phyloP scores from a whole-genome alignment of 23 tunicate species.

The Ciona savignyi region DNA sequence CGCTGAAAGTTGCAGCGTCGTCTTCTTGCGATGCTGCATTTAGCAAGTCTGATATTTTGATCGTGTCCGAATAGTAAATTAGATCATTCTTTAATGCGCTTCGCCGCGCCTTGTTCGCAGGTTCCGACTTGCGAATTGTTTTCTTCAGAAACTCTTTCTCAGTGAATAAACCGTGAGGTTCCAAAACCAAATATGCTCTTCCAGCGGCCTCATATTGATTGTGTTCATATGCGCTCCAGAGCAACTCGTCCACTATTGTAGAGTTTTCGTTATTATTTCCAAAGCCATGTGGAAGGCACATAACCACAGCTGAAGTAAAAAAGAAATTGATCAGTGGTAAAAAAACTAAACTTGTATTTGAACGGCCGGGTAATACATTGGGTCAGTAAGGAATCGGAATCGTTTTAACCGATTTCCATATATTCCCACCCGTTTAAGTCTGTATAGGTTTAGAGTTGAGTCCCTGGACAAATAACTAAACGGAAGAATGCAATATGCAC shows the following conservation, averaged over 20 bases:
- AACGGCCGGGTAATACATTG: too few relatives aligned
- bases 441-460: too few relatives aligned
- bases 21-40: neutral
- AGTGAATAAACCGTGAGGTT: neutral
- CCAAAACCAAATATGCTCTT: constrained; percentile 11
- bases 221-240: constrained; percentile 13
- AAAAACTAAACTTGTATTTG: too few relatives aligned
- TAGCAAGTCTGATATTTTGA: neutral
- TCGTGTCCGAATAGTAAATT: neutral
- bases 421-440: too few relatives aligned
- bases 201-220: neutral
- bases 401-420: too few relatives aligned
- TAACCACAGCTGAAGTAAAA: constrained; percentile 23
- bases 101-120: neutral
- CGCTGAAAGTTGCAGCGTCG: neutral
- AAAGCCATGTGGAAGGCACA: constrained; percentile 15
- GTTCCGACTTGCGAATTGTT: neutral
- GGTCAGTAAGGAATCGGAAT: too few relatives aligned
- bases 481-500: too few relatives aligned
- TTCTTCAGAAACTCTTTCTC: neutral
- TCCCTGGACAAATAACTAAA: too few relatives aligned
- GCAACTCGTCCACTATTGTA: constrained; percentile 7
- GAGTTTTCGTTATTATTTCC: neutral
- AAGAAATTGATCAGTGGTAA: too few relatives aligned
- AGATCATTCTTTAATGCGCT: neutral